Evolutionary conservation across 2,113 vertebrate genomes (phyloP).

Genomic region (Bubo blakistoni): DNA sequence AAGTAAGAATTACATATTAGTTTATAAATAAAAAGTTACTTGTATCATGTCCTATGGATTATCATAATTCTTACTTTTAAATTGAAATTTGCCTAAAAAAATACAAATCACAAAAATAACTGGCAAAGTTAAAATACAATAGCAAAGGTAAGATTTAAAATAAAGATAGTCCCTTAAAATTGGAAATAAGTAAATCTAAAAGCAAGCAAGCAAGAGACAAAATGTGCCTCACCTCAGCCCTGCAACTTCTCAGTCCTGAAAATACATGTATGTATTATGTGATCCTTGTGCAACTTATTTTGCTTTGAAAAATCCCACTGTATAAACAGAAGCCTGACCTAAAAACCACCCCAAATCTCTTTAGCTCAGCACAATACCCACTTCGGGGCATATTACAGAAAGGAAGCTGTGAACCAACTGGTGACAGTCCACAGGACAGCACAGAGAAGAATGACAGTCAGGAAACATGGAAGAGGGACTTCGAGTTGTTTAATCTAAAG

Average conservation of each 20-base stretch:
- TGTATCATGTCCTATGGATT: background rate
- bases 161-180: background rate
- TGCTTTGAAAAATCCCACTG: background rate
- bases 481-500: background rate
- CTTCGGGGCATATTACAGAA: background rate
- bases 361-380: background rate
- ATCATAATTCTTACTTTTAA: background rate
- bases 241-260: background rate
- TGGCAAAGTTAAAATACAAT: background rate
- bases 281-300: background rate
- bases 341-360: background rate
- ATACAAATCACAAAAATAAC: background rate
- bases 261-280: background rate
- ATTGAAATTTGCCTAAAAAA: background rate
- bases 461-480: background rate
- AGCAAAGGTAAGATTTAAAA: background rate
- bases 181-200: background rate
- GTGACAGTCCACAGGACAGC: background rate
- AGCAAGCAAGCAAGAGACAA: background rate
- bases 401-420: background rate
- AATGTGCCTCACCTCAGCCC: fast-evolving
- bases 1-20: background rate
- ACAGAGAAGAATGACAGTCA: background rate
- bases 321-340: background rate
- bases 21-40: background rate